Evolutionary conservation across 2,113 vertebrate species (phyloP), one percentile per base, ranked within the genome.

Genomic region (Pelvicachromis taeniatus): DNA sequence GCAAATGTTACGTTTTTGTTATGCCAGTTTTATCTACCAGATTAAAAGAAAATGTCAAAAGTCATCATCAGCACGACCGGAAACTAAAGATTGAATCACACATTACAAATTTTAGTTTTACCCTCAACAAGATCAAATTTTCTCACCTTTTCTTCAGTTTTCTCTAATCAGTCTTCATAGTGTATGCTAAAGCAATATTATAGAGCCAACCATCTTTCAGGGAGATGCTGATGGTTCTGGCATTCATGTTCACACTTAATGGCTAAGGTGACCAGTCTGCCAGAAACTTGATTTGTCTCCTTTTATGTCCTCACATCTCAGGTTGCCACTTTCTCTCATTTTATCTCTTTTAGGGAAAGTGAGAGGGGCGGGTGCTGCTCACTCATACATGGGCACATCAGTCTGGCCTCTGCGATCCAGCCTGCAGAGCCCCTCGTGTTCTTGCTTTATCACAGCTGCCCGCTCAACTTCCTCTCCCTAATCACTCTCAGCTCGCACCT

Each of bases 351-450:
- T 59, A 94, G 91, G 84, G 63, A 68, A 78, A 84, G 83, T 35
- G 38, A 91, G 80, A 87, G 81, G 79, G 80, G 85, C 54, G 78
- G 84, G 88, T 87, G 87, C 90, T 59, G 53, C 83, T 89, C 90
- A 56, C 77, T 82, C 84, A 83, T 63, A 70, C 77, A 90, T 88
- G 89, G 91, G 86, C 79, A 35, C 85, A 29, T 89, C 90, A 52
- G 78, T 77, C 80, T 86, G 88, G 85, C 87, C 83, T 70, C 68
- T 82, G 91, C 91, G 91, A 94, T 87, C 93, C 82, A 79, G 91
- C 77, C 85, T 16, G 61, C 85, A 63, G 68, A 86, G 78, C 80
- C 80, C 70, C 89, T 87, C 77, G 1, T 11, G 42, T 78, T 78
- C 82, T 26, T 38, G 65, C 84, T 40, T 17, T 1, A 52, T 38